phyloP scores from a whole-genome alignment of 2,113 vertebrate species.

The Cathartes aura region DNA sequence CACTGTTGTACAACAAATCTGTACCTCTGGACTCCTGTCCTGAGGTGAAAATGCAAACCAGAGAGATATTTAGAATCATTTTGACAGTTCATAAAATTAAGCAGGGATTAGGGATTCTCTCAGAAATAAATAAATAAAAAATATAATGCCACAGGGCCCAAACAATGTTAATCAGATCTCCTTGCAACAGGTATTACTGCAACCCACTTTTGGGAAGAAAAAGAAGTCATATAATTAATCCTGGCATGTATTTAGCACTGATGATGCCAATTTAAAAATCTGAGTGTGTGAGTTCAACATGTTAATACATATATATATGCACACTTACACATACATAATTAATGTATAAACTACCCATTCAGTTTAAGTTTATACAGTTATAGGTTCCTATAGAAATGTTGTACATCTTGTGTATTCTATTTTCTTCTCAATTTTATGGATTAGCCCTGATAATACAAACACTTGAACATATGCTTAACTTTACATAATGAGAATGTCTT shows the following conservation, averaged over 20 bases:
- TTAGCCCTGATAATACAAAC: background rate
- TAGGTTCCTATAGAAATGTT: background rate
- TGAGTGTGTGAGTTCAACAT: background rate
- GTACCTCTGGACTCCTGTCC: slow-evolving; percentile 79
- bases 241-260: background rate
- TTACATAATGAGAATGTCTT: slow-evolving; percentile 35
- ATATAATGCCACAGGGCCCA: slow-evolving; percentile 71
- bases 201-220: slow-evolving; percentile 1
- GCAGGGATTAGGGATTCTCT: slow-evolving; percentile 79
- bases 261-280: background rate
- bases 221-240: slow-evolving; percentile 42
- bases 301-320: background rate
- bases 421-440: slow-evolving; percentile 38
- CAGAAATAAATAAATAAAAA: slow-evolving; percentile 63
- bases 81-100: slow-evolving; percentile 85
- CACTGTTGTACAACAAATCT: slow-evolving; percentile 74
- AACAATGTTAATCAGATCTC: slow-evolving; percentile 59
- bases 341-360: background rate
- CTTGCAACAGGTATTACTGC: slow-evolving; percentile 74
- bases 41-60: slow-evolving; percentile 81
- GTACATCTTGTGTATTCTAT: background rate
- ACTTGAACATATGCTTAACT: slow-evolving; percentile 28
- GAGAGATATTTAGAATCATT: slow-evolving; percentile 80
- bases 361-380: background rate
- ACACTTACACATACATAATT: background rate